phyloP scores from a whole-genome alignment of 2,797 vertebrate genomes.

The Acanthiza pusilla region DNA sequence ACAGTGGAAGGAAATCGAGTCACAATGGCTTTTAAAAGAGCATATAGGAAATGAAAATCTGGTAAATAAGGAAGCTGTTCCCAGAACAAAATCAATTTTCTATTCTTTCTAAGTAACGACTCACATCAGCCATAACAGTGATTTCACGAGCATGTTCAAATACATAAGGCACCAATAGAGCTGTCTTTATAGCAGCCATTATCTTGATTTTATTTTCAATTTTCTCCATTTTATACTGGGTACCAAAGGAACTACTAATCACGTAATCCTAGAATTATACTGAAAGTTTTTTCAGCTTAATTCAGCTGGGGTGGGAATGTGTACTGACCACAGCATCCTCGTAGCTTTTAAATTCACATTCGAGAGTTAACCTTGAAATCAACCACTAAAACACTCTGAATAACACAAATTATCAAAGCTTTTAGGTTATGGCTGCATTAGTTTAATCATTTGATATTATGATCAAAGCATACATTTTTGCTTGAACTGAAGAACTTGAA shows the following conservation, averaged over 20 bases:
- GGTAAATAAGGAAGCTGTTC: not conserved
- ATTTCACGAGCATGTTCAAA: not conserved
- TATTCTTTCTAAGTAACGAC: not conserved
- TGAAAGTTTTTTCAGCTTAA: not conserved
- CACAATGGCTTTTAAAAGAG: not conserved
- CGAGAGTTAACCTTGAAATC: not conserved
- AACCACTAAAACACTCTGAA: not conserved
- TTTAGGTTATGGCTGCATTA: not conserved
- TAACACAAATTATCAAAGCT: not conserved
- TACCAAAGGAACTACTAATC: not conserved
- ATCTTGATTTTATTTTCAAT: not conserved
- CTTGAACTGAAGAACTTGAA: not conserved
- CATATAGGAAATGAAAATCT: not conserved
- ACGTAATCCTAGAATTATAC: not conserved
- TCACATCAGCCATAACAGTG: not conserved
- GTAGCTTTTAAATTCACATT: not conserved
- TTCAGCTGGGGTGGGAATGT: not conserved
- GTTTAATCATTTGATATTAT: not conserved
- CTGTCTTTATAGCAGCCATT: not conserved
- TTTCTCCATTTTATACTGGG: not conserved
- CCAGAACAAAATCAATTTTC: not conserved
- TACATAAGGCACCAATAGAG: not conserved
- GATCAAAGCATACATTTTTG: not conserved
- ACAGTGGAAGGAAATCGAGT: not conserved
- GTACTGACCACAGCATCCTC: not conserved